Percentiles rank a stretch among this genome's conserved stretches.
Conservation (phyloP, 2,888 invertebrate species). For the Amiota mariae region DNA sequence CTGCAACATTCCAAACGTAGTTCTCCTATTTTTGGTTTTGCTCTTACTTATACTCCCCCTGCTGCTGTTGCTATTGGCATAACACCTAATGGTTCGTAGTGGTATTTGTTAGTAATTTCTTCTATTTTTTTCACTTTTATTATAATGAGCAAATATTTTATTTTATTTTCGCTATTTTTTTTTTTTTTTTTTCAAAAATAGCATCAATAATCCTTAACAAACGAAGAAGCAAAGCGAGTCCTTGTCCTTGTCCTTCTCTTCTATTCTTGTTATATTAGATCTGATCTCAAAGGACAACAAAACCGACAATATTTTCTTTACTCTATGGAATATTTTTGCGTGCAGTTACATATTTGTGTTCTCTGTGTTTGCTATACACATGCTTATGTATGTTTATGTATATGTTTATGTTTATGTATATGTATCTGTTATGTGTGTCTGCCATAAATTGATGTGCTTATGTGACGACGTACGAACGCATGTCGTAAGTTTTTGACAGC, state of each 20-base stretch:
- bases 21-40: too few species aligned
- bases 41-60: too few species aligned
- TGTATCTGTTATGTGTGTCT: background rate
- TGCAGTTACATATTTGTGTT: too few species aligned
- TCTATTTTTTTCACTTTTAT: slow-evolving; percentile 32
- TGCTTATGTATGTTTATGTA: too few species aligned
- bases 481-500: slow-evolving; percentile 4
- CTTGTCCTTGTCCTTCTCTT: too few species aligned
- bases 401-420: too few species aligned
- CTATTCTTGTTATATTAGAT: too few species aligned
- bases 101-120: background rate
- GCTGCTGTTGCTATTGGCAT: too few species aligned
- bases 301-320: slow-evolving; percentile 49
- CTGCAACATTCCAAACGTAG: background rate
- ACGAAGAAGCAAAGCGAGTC: slow-evolving; percentile 32
- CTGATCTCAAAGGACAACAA: background rate
- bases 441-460: background rate
- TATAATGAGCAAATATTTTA: slow-evolving; percentile 23
- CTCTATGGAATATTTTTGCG: background rate
- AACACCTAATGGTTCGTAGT: background rate
- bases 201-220: slow-evolving; percentile 62
- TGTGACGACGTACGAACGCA: background rate
- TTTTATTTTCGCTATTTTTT: background rate
- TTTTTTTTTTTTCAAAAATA: slow-evolving; percentile 60
- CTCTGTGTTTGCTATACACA: too few species aligned